Base-by-base conservation (phyloP, 1,140 invertebrate species). In the Drosophila funebris region DNA sequence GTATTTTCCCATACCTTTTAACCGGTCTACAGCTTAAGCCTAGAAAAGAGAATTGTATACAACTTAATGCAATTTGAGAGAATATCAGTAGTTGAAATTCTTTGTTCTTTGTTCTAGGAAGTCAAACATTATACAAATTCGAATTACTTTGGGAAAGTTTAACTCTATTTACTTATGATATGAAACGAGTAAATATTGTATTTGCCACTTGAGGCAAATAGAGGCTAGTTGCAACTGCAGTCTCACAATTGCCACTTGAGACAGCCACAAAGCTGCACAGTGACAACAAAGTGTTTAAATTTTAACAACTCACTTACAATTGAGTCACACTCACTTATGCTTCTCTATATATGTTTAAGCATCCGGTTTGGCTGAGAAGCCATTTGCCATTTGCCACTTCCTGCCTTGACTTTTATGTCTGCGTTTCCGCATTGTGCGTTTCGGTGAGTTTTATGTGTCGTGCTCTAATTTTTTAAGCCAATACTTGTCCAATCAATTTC, bases 401-500 rank as follows among this genome's bases (percentile, higher is more conserved):
- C 81, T 63, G 44, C 46, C 60, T 70, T 56, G 78, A 74, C 77
- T 87, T 87, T 84, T 87, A 84, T 84, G 73, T 77, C 78, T 81
- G 73, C 73, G 67, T 80, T 87, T 67, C 24, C 31, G 60, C 31
- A 41, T 37, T 46, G 67, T 33, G 27, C 62, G 69, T 60, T 87
- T 66, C 33, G 33, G 27, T 9, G 29, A 53, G 58, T 78, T 85
- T 85, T 82, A 85, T 87, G 82, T 57, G 78, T 78, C 62, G 54
- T 79, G 82, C 78, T 87, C 78, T 82, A 87, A 87, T 87, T 82
- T 87, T 78, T 73, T 73, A 75, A 84, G 67, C 75, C 78, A 78
- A 87, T 87, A 87, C 64, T 88, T 87, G 64, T 88, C 78, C 83
- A 88, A 87, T 88, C 83, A 87, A 87, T 79, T 88, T 88, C 76